Percentiles rank a stretch among this genome's conserved stretches.
Conservation (phyloP, 1,140 invertebrate species). For the Hesperophylax magnus region DNA sequence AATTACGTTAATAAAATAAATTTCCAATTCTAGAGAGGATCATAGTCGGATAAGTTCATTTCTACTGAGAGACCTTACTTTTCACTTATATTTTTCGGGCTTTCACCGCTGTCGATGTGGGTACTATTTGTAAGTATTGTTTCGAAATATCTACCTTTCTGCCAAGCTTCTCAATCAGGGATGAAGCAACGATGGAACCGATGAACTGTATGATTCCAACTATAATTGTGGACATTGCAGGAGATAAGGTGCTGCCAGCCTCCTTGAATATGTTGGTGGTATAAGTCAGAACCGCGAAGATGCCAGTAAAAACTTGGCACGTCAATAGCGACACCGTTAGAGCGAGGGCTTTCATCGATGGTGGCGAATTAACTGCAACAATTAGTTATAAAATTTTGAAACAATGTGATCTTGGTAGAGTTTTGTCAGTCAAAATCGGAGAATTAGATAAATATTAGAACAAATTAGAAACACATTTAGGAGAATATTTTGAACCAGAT, state of each 20-base stretch:
- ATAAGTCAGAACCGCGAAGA: conserved; percentile 46
- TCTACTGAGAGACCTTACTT: too few species aligned
- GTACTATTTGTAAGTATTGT: too few species aligned
- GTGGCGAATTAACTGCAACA: conserved; percentile 38
- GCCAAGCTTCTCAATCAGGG: conserved; percentile 61
- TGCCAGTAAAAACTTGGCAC: conserved; percentile 33
- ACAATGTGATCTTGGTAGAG: too few species aligned
- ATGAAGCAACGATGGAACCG: conserved; percentile 57
- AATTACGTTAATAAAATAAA: too few species aligned
- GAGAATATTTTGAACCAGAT: too few species aligned
- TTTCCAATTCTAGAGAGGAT: too few species aligned
- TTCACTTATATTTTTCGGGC: too few species aligned
- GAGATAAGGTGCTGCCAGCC: conserved; percentile 42
- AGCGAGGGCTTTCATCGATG: conserved; percentile 21
- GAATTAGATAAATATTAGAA: too few species aligned
- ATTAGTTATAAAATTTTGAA: neutral
- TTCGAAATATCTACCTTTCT: conserved; percentile 55
- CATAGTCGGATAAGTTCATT: too few species aligned
- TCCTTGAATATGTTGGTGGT: conserved; percentile 38
- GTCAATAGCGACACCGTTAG: conserved; percentile 28
- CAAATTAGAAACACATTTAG: neutral
- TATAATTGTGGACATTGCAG: conserved; percentile 28
- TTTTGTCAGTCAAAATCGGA: too few species aligned
- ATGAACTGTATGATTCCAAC: conserved; percentile 43
- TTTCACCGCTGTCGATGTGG: too few species aligned